Evolutionary conservation across 2,113 vertebrate genomes (phyloP), one percentile per base, ranked within the genome.

Genomic region (Piprites chloris): DNA sequence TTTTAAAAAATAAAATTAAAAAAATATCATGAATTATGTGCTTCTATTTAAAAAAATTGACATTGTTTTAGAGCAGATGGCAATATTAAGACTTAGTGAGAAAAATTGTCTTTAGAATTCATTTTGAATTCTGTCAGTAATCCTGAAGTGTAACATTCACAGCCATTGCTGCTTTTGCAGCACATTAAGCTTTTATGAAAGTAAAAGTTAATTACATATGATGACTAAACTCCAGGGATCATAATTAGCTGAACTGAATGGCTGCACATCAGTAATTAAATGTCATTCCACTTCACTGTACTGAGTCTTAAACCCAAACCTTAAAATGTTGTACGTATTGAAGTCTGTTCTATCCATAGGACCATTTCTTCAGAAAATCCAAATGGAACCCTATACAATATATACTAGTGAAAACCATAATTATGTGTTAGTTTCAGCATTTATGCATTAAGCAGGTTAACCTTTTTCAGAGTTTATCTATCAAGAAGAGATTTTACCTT

Each of bases 171-270:
- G 91, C 71, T 94, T 94, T 92, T 96, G 95, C 76, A 96, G 97
- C 88, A 97, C 98, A 98, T 99, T 99, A 98, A 98, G 98, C 98
- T 98, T 99, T 98, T 98, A 98, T 98, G 97, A 98, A 98, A 98
- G 98, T 98, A 98, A 98, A 99, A 99, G 98, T 99, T 98, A 99
- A 99, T 99, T 98, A 98, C 98, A 98, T 98, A 98, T 99, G 98
- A 98, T 99, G 98, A 98, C 98, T 98, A 98, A 98, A 98, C 98
- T 98, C 98, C 96, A 96, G 98, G 98, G 98, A 98, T 98, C 97
- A 97, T 98, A 98, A 99, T 99, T 99, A 99, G 98, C 98, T 92
- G 96, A 98, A 98, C 97, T 97, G 98, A 98, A 98, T 98, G 98
- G 98, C 98, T 99, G 98, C 98, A 98, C 98, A 98, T 98, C 98